A percentile compares a stretch with the other conserved stretches of the same genome.
Conservation (phyloP, 2,797 vertebrate species). For the Helostoma temminkii region DNA sequence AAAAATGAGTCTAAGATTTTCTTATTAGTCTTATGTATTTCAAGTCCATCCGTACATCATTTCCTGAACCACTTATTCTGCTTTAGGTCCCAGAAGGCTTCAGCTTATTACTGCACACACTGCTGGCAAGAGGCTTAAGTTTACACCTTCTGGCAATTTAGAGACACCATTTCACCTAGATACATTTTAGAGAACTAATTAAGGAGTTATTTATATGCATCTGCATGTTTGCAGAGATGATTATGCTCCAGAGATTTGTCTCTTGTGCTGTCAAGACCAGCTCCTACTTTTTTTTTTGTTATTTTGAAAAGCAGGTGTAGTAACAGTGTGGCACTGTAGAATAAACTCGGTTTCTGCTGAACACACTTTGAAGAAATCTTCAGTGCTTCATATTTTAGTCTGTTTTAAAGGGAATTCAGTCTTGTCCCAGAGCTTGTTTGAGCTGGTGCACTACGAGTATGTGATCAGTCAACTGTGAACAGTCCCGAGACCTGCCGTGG, state of each 20-base stretch:
- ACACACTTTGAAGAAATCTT: constrained; percentile 32
- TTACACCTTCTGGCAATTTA: background rate
- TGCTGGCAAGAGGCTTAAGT: background rate
- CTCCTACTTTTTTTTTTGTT: background rate
- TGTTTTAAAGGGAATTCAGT: constrained; percentile 67
- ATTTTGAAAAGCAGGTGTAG: background rate
- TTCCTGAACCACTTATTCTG: background rate
- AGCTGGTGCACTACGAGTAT: constrained; percentile 72
- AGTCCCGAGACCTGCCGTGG: constrained; percentile 72
- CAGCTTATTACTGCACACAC: background rate
- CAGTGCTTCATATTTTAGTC: constrained; percentile 48
- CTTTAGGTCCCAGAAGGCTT: too few relatives aligned
- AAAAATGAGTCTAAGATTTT: constrained; percentile 5
- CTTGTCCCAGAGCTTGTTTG: constrained; percentile 76
- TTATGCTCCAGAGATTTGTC: background rate
- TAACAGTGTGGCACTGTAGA: background rate
- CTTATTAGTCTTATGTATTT: background rate
- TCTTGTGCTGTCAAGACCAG: background rate
- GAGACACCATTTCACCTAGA: background rate
- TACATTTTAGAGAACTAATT: constrained; percentile 7
- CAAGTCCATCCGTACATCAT: background rate
- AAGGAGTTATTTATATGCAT: constrained; percentile 1
- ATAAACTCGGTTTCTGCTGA: background rate
- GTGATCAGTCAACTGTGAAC: constrained; percentile 85
- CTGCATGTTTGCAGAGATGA: background rate